Percentiles rank a stretch among this genome's conserved stretches.
Evolutionary conservation across 1,140 invertebrate species (phyloP).

Genomic region (Whitmania pigra): DNA sequence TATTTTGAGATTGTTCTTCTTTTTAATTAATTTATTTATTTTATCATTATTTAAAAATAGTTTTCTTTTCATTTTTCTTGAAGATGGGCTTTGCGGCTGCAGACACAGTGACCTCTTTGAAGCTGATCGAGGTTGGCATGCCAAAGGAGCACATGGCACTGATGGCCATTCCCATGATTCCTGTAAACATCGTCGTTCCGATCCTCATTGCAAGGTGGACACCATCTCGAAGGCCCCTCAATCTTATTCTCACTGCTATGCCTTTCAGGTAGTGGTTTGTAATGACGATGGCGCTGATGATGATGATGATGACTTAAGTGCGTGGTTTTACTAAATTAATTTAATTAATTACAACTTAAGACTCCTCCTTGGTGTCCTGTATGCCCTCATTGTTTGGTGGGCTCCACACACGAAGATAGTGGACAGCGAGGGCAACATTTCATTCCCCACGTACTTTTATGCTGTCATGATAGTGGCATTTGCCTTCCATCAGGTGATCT

Average conservation of each 20-base stretch:
- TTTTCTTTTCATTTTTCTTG: not conserved
- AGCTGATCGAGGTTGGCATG: slow-evolving; percentile 77
- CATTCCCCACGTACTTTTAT: slow-evolving; percentile 68
- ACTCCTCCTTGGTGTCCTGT: slow-evolving; percentile 67
- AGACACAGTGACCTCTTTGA: slow-evolving; percentile 83
- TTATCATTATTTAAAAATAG: not conserved
- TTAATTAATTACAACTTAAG: slow-evolving; percentile 40
- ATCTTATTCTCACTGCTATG: slow-evolving; percentile 75
- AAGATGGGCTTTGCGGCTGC: slow-evolving; percentile 84
- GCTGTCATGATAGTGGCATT: slow-evolving; percentile 63
- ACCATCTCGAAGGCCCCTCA: slow-evolving; percentile 69
- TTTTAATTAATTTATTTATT: no score
- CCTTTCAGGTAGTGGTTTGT: slow-evolving; percentile 77
- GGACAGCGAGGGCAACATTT: slow-evolving; percentile 40
- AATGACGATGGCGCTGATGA: no score
- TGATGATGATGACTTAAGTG: no score
- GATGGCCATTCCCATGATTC: slow-evolving; percentile 72
- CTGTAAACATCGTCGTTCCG: slow-evolving; percentile 85
- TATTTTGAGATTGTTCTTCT: no score
- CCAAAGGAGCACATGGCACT: slow-evolving; percentile 87
- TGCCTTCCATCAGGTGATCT: slow-evolving; percentile 72
- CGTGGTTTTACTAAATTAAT: no score
- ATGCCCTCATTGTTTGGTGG: slow-evolving; percentile 64
- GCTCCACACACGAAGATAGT: slow-evolving; percentile 58
- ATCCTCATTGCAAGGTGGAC: slow-evolving; percentile 76